Evolutionary conservation across 2,888 invertebrate genomes (phyloP).

Genomic region (Phalangium opilio): DNA sequence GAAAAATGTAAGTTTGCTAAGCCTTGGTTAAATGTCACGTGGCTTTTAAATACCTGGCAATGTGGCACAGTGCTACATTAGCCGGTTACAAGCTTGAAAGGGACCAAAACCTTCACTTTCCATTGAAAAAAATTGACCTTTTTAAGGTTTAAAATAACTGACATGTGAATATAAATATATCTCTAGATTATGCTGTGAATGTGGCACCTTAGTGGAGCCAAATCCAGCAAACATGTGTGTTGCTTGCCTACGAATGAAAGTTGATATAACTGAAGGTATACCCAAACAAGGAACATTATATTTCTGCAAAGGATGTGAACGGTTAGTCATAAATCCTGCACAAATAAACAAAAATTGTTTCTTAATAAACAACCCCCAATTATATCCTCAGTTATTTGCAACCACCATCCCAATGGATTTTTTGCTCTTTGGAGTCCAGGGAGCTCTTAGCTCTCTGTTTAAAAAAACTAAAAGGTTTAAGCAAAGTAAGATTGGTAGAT

Average conservation of each 20-base stretch:
- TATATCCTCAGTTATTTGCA: slow-evolving; percentile 34
- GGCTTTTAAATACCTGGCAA: no score
- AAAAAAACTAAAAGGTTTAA: slow-evolving; percentile 77
- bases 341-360: not conserved
- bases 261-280: slow-evolving; percentile 91
- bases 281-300: slow-evolving; percentile 72
- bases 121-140: not conserved
- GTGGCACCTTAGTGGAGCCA: slow-evolving; percentile 77
- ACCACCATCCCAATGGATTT: slow-evolving; percentile 75
- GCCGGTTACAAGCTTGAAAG: not conserved
- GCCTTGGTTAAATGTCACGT: no score
- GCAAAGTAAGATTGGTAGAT: slow-evolving; percentile 64
- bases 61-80: no score
- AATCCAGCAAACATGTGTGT: slow-evolving; percentile 98
- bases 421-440: slow-evolving; percentile 59
- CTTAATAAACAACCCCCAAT: not conserved
- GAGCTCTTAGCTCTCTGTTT: slow-evolving; percentile 79
- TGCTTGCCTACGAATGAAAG: slow-evolving; percentile 70
- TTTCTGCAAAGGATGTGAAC: slow-evolving; percentile 83
- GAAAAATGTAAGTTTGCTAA: slow-evolving; percentile 5
- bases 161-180: no score
- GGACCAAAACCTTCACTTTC: not conserved
- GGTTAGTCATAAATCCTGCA: slow-evolving; percentile 37
- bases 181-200: slow-evolving; percentile 64
- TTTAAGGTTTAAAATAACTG: no score